Evolutionary conservation across 2,888 invertebrate species (phyloP).

Genomic region (Tipula unca): DNA sequence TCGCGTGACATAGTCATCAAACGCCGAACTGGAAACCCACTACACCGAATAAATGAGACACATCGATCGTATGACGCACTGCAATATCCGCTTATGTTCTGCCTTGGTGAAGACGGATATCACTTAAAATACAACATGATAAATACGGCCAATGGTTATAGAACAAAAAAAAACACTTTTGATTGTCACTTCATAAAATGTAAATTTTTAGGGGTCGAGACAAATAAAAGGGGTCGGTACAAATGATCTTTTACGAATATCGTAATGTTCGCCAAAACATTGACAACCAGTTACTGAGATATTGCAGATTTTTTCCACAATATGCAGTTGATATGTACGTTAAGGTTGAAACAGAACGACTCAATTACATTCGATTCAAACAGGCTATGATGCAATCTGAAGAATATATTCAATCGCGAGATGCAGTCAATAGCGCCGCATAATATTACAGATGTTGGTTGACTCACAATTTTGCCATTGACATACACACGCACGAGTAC

Average conservation of each 20-base stretch:
- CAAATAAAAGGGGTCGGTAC: background rate
- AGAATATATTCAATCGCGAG: too few relatives aligned
- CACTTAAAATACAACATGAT: background rate
- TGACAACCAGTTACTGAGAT: background rate
- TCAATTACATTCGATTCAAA: background rate
- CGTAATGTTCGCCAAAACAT: background rate
- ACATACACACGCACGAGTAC: conserved; percentile 27
- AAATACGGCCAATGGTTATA: background rate
- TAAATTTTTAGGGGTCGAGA: background rate
- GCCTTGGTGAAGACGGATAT: background rate
- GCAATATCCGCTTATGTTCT: background rate
- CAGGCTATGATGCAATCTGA: too few relatives aligned
- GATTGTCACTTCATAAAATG: background rate
- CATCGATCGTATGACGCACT: background rate
- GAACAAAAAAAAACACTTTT: background rate
- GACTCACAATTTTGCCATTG: background rate
- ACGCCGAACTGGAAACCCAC: background rate
- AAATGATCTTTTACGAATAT: background rate
- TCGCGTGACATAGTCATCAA: too few relatives aligned
- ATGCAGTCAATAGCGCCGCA: too few relatives aligned
- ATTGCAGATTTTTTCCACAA: background rate
- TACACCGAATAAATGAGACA: background rate
- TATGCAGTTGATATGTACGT: background rate
- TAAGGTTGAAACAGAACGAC: background rate
- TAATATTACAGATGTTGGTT: too few relatives aligned